Evolutionary conservation across 2,888 invertebrate species (phyloP).

Genomic region (Lissonota sp.): DNA sequence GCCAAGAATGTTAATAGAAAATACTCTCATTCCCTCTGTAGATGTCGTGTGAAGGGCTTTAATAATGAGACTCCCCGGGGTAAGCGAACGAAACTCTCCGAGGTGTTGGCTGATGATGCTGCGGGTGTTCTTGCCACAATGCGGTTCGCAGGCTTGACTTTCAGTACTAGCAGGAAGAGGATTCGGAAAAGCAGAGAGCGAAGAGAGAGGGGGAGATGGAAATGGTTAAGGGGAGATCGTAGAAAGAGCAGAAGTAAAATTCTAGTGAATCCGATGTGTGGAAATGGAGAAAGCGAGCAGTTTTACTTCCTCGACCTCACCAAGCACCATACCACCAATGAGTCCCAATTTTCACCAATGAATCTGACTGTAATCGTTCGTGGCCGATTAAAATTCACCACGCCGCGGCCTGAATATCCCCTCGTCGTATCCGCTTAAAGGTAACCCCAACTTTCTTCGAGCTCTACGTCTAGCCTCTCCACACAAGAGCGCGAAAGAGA

Average conservation of each 20-base stretch:
- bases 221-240: neutral
- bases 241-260: slow-evolving; percentile 34
- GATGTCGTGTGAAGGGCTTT: slow-evolving; percentile 75
- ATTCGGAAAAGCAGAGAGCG: slow-evolving; percentile 15
- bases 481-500: neutral
- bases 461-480: slow-evolving; percentile 12
- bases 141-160: neutral
- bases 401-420: slow-evolving; percentile 52
- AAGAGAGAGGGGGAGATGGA: slow-evolving; percentile 2
- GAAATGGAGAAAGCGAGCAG: slow-evolving; percentile 10
- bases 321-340: slow-evolving; percentile 34
- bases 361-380: slow-evolving; percentile 63
- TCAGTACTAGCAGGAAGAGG: slow-evolving; percentile 3
- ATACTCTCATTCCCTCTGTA: slow-evolving; percentile 73
- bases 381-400: slow-evolving; percentile 63
- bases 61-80: slow-evolving; percentile 75
- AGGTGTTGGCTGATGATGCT: slow-evolving; percentile 43
- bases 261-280: slow-evolving; percentile 43
- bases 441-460: slow-evolving; percentile 51
- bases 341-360: slow-evolving; percentile 62
- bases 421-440: slow-evolving; percentile 55
- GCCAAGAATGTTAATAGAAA: slow-evolving; percentile 83
- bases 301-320: neutral
- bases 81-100: slow-evolving; percentile 63
- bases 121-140: neutral